These are phyloP conservation scores for Lepidurus apus DNA, from an alignment of 1,140 invertebrate genomes.

Conservation along the genomic window DNA sequence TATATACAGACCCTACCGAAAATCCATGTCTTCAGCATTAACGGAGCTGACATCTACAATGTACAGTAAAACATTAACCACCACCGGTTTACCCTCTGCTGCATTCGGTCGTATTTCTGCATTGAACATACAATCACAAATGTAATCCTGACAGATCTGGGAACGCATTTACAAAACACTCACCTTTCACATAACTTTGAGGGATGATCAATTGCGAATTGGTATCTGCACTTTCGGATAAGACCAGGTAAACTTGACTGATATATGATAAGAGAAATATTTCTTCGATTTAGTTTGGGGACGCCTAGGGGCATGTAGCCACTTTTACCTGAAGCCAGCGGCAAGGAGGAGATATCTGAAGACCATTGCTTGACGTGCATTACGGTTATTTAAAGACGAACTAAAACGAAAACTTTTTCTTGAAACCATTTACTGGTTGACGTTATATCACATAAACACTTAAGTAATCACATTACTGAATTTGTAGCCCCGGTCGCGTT, in stretches of 20 bases:
- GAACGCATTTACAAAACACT: slow-evolving; percentile 41
- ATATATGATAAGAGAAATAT: neutral
- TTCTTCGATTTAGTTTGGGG: neutral
- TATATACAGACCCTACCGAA: slow-evolving; percentile 54
- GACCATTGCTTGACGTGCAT: neutral
- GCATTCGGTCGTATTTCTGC: slow-evolving; percentile 56
- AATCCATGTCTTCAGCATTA: slow-evolving; percentile 80
- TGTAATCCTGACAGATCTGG: neutral
- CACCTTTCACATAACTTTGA: slow-evolving; percentile 66
- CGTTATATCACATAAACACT: neutral
- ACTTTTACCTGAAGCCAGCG: neutral
- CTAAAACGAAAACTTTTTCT: neutral
- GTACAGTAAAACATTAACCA: slow-evolving; percentile 69
- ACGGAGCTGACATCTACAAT: slow-evolving; percentile 78
- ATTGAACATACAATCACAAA: neutral
- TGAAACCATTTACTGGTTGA: neutral
- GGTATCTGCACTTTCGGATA: slow-evolving; percentile 38
- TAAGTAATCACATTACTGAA: neutral
- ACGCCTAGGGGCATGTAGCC: neutral
- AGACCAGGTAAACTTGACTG: slow-evolving; percentile 3
- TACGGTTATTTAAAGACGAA: neutral
- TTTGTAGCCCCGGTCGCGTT: neutral
- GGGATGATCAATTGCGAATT: slow-evolving; percentile 60
- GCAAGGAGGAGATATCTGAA: neutral
- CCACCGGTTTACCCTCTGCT: slow-evolving; percentile 58